phyloP scores from a whole-genome alignment of 2,888 invertebrate species.

The Eupithecia subfuscata region DNA sequence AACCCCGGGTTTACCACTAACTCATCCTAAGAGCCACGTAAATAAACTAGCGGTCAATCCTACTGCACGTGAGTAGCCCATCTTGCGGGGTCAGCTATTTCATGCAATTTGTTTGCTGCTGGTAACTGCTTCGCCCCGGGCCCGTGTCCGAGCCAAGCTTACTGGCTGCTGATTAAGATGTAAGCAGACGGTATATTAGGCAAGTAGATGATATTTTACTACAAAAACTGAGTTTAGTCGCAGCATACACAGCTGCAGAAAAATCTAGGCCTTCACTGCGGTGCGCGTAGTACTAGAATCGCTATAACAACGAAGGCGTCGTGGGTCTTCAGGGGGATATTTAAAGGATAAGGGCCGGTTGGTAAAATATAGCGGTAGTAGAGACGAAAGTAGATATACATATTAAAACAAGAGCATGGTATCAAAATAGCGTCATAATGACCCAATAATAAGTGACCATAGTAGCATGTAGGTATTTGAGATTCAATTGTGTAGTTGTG shows the following conservation, averaged over 20 bases:
- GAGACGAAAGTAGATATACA: too few relatives aligned
- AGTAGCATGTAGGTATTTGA: too few relatives aligned
- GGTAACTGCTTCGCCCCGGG: constrained; percentile 58
- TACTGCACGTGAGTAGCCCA: constrained; percentile 52
- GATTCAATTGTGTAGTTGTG: background rate
- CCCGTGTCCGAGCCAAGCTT: constrained; percentile 59
- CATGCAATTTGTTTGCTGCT: constrained; percentile 67
- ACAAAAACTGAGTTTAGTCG: background rate
- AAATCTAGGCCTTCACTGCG: too few relatives aligned
- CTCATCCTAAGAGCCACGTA: constrained; percentile 16
- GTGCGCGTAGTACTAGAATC: too few relatives aligned
- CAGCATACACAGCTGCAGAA: too few relatives aligned
- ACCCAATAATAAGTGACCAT: too few relatives aligned
- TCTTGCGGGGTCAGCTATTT: constrained; percentile 59
- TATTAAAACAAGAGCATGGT: too few relatives aligned
- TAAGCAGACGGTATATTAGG: constrained; percentile 3
- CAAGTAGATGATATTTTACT: background rate
- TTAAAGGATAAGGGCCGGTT: too few relatives aligned
- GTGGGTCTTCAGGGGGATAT: too few relatives aligned
- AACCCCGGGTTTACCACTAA: background rate
- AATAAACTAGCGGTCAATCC: constrained; percentile 38
- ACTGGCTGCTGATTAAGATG: constrained; percentile 21
- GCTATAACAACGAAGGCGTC: too few relatives aligned
- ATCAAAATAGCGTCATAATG: too few relatives aligned
- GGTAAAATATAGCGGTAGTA: too few relatives aligned